Evolutionary conservation across 2,113 vertebrate genomes (phyloP), one percentile per base, ranked within the genome.

Genomic region (Catharus minimus): DNA sequence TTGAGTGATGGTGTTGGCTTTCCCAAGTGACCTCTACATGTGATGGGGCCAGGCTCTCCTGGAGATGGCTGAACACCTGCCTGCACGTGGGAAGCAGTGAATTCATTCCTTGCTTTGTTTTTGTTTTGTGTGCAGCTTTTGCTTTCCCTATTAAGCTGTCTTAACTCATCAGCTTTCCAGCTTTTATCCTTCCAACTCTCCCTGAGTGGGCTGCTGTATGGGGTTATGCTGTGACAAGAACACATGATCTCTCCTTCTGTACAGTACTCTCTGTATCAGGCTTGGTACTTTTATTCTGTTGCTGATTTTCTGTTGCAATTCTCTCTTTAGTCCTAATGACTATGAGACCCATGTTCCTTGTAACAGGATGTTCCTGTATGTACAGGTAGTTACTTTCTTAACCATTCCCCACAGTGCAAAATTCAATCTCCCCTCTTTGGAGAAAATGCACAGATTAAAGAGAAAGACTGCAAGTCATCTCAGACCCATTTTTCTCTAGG

Each of bases 301-400:
- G 36, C 17, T 78, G 24, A n/a, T 64, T 93, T 78, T 82, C 22
- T 53, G 16, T 32, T 87, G 21, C 33, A 79, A 11, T 17, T 69
- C 38, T 78, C 8, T 28, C 28, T 75, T 81, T 56, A 60, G 17
- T 49, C 24, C 8, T 71, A 16, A 9, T 56, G 30, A n/a, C 30
- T 46, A 9, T 0, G 1, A 47, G n/a, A 46, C 7, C 2, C 0
- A 0, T 26, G 8, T 32, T 92, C 13, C 49, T 43, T 39, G 7
- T 28, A 72, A 38, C 3, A 78, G 36, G 66, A n/a, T 32, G 11
- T 5, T 56, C 24, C 28, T 72, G 19, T 49, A 8, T 46, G 21
- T 16, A 28, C 24, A 57, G 53, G 11, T 24, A 44, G 12, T 14
- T 65, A 13, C 3, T 73, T 89, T 58, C 32, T 56, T 82, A 76